phyloP scores from a whole-genome alignment of 2,113 vertebrate genomes.

The Monopterus albus region DNA sequence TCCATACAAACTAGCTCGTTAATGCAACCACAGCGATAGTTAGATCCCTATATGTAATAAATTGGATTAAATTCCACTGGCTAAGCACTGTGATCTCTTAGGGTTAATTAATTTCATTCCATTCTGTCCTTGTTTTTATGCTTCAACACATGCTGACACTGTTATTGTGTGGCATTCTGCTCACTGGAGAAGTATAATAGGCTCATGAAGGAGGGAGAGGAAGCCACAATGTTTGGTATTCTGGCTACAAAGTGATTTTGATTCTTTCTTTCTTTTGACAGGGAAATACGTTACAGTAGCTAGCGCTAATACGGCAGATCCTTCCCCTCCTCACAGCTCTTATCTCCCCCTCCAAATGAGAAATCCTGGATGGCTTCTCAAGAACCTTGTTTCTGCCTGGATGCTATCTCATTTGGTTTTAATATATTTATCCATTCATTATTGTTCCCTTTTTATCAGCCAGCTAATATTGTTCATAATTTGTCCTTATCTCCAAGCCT shows the following conservation, averaged over 20 bases:
- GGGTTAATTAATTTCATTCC: constrained; percentile 85
- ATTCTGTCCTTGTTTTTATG: constrained; percentile 80
- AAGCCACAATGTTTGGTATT: constrained; percentile 67
- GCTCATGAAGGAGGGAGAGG: constrained; percentile 62
- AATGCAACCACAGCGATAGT: constrained; percentile 74
- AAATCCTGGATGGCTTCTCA: constrained; percentile 74
- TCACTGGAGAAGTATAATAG: constrained; percentile 72
- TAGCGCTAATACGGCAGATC: constrained; percentile 69
- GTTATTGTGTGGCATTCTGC: constrained; percentile 76
- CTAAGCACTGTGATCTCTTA: constrained; percentile 78
- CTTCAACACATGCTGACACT: constrained; percentile 80
- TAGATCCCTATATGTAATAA: constrained; percentile 80
- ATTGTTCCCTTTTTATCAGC: constrained; percentile 80
- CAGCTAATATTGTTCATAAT: constrained; percentile 84
- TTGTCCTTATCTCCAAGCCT: constrained; percentile 80
- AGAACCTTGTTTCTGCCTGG: constrained; percentile 72
- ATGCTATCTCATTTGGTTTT: constrained; percentile 80
- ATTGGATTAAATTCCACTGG: constrained; percentile 82
- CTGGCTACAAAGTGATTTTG: constrained; percentile 68
- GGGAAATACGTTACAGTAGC: constrained; percentile 65
- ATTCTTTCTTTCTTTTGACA: constrained; percentile 61
- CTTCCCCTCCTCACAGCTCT: constrained; percentile 57
- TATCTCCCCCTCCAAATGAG: constrained; percentile 77
- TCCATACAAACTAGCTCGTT: constrained; percentile 60
- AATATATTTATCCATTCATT: constrained; percentile 82